Evolutionary conservation across 2,888 invertebrate genomes (phyloP), one percentile per base, ranked within the genome.

Genomic region (Ellobium chinense): DNA sequence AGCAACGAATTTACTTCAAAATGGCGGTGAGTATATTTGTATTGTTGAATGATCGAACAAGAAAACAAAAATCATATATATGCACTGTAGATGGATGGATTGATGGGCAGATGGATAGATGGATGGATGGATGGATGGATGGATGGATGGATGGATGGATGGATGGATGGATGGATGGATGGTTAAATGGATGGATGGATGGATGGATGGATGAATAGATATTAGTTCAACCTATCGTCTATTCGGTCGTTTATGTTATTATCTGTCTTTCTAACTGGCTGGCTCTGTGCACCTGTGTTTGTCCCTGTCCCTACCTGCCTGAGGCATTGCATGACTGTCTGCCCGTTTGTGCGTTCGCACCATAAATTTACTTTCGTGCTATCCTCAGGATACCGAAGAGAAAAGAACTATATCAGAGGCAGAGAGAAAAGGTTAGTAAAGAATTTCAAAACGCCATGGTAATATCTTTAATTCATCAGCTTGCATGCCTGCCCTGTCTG

Each of bases 391-490:
- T 12, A 34, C 37, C 4, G 27, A 68, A 1, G 29, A 46, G 1
- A 39, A 46, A 3, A 21, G 29, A 3, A 27, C 29, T 34, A 27
- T 68, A 68, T 27, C 68, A 46, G 68, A 68, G 0, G 68, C 39
- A 14, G 68, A 68, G 46, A 39, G 68, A 46, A 68, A 68, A 68
- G 68, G 68, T 68, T 5, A 68, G 46, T 46, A 14, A 1, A 65
- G 46, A 7, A 7, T 46, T 7, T 46, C 46, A 46, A 7, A 46
- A 12, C 7, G 18, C 18, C 46, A 56, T 24, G 4, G 56, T 1
- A 4, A 24, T 2, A 5, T 27, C 0, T 1, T 12, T 29, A 63
- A 63, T 36, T 36, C 21, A 3, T 36, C 36, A 9, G 21, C 31
- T 2, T 5, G 21, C 12, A 2, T 9, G 21, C 39, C 29, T 37